Base-by-base conservation (phyloP, 2,888 invertebrate species). In the Sclerodermus sp. region DNA sequence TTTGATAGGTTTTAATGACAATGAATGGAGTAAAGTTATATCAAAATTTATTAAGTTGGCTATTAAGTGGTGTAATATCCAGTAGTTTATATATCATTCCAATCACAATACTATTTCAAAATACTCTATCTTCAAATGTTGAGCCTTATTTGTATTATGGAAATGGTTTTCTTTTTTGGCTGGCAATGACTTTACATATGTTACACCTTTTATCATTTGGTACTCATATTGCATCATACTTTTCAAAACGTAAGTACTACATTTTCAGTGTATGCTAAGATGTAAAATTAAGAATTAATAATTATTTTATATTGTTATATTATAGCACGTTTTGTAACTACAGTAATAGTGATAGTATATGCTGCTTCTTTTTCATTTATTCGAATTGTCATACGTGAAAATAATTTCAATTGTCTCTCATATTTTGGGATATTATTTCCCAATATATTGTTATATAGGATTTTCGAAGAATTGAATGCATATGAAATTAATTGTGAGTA, bases 31-130 rank as follows among this genome's bases (percentile, higher is more conserved):
- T 76, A 9, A 69, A 67, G 46, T 62, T 62, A 13, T 54, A 57
- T 46, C 64, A 72, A 43, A 76, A 76, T 65, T 64, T 76, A 44
- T 55, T 75, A 8, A 74, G 75, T 49, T 78, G 77, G 77, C 46
- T 77, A 30, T 15, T 69, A 4, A 74, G 66, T 43, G 75, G 76
- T 8, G 45, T 62, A 16, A 5, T 72, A 16, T 70, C 73, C 39
- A 75, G 74, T 45, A 55, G 55, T 14, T 46, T 65, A 12, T 74
- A 75, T 47, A 53, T 70, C 51, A 48, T 64, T 30, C 73, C 74
- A 30, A 53, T 70, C 29, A 63, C 68, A n/a, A 38, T 74, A 51
- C 57, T 76, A 51, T 67, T 76, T 16, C 71, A 67, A 50, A 55
- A 64, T 18, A 66, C 73, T 17, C 67, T 75, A 49, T 63, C 73